phyloP scores from a whole-genome alignment of 2,888 invertebrate species.

The Stenurella melanura region DNA sequence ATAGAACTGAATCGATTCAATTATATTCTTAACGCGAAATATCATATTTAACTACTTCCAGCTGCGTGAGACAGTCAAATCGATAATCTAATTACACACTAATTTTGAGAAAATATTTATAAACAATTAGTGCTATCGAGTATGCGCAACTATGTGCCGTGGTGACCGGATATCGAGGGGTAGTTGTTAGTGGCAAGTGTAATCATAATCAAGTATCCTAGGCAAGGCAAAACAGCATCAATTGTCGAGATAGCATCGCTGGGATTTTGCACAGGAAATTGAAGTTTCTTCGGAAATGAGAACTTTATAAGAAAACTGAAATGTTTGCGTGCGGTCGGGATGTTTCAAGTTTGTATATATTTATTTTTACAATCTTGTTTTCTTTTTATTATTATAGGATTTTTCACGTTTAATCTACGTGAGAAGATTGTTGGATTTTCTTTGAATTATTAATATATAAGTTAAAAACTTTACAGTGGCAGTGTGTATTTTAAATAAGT shows the following conservation, averaged over 20 bases:
- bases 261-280: conserved; percentile 17
- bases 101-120: conserved; percentile 28
- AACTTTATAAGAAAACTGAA: conserved; percentile 17
- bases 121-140: conserved; percentile 39
- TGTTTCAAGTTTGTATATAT: conserved; percentile 15
- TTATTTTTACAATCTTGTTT: conserved; percentile 4
- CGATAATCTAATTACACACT: conserved; percentile 7
- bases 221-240: conserved; percentile 20
- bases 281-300: conserved; percentile 5
- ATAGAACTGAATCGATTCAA: no score
- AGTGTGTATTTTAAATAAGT: no score
- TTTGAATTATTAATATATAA: no score
- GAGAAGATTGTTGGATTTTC: no score
- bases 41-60: neutral
- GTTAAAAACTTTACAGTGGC: no score
- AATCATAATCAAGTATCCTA: conserved; percentile 33
- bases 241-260: neutral
- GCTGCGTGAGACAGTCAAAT: neutral
- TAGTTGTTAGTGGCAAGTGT: conserved; percentile 30
- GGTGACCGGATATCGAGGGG: conserved; percentile 23
- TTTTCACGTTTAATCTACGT: neutral
- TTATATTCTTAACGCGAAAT: neutral
- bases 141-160: conserved; percentile 30
- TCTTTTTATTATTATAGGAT: neutral
- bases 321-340: neutral